These are phyloP conservation scores for Empis livida DNA, from an alignment of 2,888 invertebrate genomes.

Conservation along the genomic window DNA sequence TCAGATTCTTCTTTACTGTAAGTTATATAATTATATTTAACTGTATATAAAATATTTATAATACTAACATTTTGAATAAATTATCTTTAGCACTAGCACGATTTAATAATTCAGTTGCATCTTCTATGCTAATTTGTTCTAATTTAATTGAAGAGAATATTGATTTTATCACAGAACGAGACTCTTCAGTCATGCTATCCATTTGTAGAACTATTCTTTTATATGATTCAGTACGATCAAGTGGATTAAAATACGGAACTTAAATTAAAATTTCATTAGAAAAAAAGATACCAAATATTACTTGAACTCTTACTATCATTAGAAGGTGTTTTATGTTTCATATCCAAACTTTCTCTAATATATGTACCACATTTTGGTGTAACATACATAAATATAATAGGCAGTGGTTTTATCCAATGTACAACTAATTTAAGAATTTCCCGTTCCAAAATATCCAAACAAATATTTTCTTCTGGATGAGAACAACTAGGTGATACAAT, in stretches of 20 bases:
- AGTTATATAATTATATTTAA: background rate
- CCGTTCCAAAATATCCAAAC: constrained; percentile 51
- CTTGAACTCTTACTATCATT: constrained; percentile 10
- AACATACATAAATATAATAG: constrained; percentile 70
- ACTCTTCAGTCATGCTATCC: constrained; percentile 52
- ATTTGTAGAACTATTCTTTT: constrained; percentile 66
- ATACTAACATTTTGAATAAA: background rate
- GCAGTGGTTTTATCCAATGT: constrained; percentile 62
- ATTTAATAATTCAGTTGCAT: constrained; percentile 72
- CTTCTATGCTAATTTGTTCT: constrained; percentile 57
- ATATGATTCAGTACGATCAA: constrained; percentile 50
- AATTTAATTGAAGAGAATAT: constrained; percentile 46
- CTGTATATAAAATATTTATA: background rate
- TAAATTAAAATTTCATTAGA: constrained; percentile 8
- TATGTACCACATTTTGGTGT: constrained; percentile 52
- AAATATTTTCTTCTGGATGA: constrained; percentile 42
- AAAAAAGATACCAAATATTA: background rate
- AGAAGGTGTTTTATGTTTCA: constrained; percentile 34
- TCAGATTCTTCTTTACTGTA: background rate
- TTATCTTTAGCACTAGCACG: constrained; percentile 41
- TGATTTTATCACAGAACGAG: constrained; percentile 47
- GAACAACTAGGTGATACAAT: constrained; percentile 46
- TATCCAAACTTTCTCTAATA: constrained; percentile 56
- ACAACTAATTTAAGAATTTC: constrained; percentile 63
- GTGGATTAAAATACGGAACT: constrained; percentile 48